Conservation (phyloP, 2,797 vertebrate genomes). For the Botia almorhae region DNA sequence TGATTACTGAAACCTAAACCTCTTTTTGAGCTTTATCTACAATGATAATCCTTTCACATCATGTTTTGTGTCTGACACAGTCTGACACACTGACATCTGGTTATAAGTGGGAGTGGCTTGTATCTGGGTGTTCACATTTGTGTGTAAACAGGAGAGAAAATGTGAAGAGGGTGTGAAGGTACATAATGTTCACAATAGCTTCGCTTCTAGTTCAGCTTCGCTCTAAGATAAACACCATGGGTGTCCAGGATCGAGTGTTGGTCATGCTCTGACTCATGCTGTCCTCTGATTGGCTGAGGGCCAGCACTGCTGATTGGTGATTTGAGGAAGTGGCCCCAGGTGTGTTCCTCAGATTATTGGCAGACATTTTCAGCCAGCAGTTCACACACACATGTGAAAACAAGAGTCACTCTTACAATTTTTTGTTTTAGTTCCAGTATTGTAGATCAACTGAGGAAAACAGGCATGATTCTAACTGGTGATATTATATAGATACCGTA, state of each 20-base stretch:
- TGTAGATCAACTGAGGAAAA: too few relatives aligned
- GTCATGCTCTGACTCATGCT: conserved; percentile 21
- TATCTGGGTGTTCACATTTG: neutral
- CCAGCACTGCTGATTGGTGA: conserved; percentile 28
- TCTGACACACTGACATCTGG: neutral
- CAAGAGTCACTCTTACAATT: neutral
- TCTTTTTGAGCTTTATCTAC: too few relatives aligned
- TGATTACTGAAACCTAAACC: neutral
- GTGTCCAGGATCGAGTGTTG: conserved; percentile 45
- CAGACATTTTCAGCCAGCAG: conserved; percentile 7
- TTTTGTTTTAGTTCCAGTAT: conserved; percentile 7
- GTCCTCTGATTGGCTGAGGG: conserved; percentile 43
- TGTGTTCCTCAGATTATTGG: conserved; percentile 23
- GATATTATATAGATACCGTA: neutral
- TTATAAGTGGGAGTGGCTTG: neutral
- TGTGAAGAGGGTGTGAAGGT: conserved; percentile 1
- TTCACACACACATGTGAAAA: neutral
- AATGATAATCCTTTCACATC: neutral
- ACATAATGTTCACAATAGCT: conserved; percentile 19
- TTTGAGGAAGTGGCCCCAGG: conserved; percentile 19
- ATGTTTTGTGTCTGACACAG: too few relatives aligned
- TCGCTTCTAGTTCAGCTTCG: conserved; percentile 20
- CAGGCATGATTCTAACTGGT: neutral
- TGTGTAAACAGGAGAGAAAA: conserved; percentile 6
- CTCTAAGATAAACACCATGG: conserved; percentile 37